Percentiles rank a stretch among this genome's conserved stretches.
Conservation (phyloP, 2,888 invertebrate species). For the Cybosia mesomella region DNA sequence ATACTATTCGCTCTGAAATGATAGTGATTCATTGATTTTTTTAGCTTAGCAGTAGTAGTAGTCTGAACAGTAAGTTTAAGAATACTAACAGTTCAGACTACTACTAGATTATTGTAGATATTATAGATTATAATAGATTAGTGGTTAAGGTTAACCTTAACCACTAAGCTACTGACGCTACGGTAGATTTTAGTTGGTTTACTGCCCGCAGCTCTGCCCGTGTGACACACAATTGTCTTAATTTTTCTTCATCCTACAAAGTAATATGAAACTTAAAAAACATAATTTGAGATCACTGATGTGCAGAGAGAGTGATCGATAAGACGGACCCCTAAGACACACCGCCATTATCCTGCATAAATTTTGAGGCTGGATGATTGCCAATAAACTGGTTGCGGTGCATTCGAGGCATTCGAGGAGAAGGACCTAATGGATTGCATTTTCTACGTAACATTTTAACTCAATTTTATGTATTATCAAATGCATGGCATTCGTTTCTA, state of each 20-base stretch:
- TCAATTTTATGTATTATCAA: neutral
- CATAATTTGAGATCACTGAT: no score
- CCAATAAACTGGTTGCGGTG: neutral
- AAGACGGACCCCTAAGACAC: neutral
- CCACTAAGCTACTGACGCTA: no score
- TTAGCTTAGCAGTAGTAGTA: no score
- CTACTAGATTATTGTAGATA: no score
- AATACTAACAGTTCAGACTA: no score
- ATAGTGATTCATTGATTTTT: no score
- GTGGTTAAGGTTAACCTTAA: no score
- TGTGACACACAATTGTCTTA: neutral
- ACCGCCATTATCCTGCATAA: neutral
- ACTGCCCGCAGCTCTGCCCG: neutral
- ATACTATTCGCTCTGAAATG: no score
- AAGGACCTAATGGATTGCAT: neutral
- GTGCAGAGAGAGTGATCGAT: neutral
- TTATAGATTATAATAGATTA: no score
- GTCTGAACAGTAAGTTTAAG: no score
- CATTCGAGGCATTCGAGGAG: neutral
- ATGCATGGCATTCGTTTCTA: slow-evolving; percentile 9
- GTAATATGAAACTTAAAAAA: no score
- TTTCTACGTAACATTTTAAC: neutral
- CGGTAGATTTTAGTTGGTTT: neutral
- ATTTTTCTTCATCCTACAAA: neutral
- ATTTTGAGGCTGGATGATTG: neutral